Conservation (phyloP, 2,797 vertebrate genomes). For the Siniperca scherzeri region DNA sequence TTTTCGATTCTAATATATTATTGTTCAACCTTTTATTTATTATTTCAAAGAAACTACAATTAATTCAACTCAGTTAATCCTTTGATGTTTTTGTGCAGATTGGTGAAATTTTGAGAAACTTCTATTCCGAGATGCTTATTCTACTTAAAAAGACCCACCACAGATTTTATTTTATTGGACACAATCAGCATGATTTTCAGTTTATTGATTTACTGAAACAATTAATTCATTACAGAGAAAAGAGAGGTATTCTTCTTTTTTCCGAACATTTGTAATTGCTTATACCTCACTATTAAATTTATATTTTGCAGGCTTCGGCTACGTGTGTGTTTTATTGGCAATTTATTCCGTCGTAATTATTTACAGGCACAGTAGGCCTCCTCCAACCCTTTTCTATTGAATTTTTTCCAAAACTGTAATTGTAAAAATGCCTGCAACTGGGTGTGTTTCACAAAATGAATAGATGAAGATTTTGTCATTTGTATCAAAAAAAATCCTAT, state of each 20-base stretch:
- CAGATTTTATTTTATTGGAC: slow-evolving; percentile 15
- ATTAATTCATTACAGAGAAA: slow-evolving; percentile 12
- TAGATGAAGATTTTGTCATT: slow-evolving; percentile 22
- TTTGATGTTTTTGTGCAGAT: neutral
- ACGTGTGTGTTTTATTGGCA: slow-evolving; percentile 70
- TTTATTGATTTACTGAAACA: slow-evolving; percentile 15
- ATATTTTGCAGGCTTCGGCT: slow-evolving; percentile 45
- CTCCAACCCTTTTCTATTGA: slow-evolving; percentile 49
- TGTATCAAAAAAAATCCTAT: neutral
- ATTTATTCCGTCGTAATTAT: slow-evolving; percentile 72
- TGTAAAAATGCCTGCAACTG: slow-evolving; percentile 52
- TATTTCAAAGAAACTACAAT: neutral
- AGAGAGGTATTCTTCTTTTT: neutral
- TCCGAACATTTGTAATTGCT: slow-evolving; percentile 22
- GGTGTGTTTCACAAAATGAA: slow-evolving; percentile 38
- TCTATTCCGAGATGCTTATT: neutral
- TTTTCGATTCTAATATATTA: neutral
- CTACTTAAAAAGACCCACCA: slow-evolving; percentile 6
- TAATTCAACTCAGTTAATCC: neutral
- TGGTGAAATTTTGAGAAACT: neutral
- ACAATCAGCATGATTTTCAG: slow-evolving; percentile 3
- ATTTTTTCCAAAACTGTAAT: slow-evolving; percentile 59
- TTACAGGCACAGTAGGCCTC: slow-evolving; percentile 66
- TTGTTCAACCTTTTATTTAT: neutral
- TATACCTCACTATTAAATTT: slow-evolving; percentile 25